Base-by-base conservation (phyloP, 2,797 vertebrate species). In the Mionectes olivaceus region DNA sequence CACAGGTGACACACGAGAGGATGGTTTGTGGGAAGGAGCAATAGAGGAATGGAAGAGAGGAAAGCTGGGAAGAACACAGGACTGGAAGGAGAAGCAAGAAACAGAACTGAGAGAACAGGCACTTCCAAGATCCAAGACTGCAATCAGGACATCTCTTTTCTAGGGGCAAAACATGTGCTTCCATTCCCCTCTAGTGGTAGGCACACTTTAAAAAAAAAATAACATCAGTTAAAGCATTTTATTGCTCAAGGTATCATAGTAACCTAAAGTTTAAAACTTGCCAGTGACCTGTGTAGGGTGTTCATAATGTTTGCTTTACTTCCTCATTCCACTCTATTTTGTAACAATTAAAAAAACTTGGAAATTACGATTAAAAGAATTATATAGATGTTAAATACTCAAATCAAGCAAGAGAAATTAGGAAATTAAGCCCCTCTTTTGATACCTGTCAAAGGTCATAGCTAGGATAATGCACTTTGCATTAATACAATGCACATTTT, bases 171-270 rank as follows among this genome's bases (percentile, higher is more conserved):
- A 56, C 44, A 14, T 2, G 49, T 73, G 52, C 89, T 91, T 96
- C 71, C 94, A 92, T 96, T 96, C 91, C 96, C 95, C 94, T 87
- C 94, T 96, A 96, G 95, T 70, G 94, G 94, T 91, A 96, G 59
- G 89, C 69, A 94, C 25, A 63, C n/a, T 74, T 49, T 37, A 1
- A 50, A 79, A 81, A 11, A 18, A 50, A 50, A 50, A 16, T 10
- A 28, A 28, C 30, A 50, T 17, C 10, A 32, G 23, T 44, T 18
- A 52, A 11, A 43, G 27, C 41, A 76, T 52, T 74, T 82, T 44
- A 70, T 22, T 69, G 39, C 32, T 60, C 32, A 79, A 79, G 63
- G 18, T 44, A 67, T 69, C 28, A 84, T 4, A 35, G 19, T 5
- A 63, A 71, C 3, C 24, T 59, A 2, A 55, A 47, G 12, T 63